Percentiles rank a stretch among this genome's conserved stretches.
Evolutionary conservation across 2,888 invertebrate genomes (phyloP).

Genomic region (Lydus trimaculatus): DNA sequence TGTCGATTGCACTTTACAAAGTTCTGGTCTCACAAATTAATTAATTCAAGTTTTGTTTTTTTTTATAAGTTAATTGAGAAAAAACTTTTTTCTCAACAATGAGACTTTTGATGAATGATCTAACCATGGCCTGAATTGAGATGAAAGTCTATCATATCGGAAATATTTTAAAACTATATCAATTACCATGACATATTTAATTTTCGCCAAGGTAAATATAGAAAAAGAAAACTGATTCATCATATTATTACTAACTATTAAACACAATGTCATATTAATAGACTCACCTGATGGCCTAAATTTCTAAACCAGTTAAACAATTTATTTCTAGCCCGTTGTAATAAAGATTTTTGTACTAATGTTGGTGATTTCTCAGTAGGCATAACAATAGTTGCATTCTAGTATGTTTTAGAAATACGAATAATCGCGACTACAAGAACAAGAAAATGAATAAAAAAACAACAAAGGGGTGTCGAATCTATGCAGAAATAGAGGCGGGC

Average conservation of each 20-base stretch:
- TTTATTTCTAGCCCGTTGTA: constrained; percentile 61
- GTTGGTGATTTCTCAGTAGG: constrained; percentile 46
- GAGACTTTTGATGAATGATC: not conserved
- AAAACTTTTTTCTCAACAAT: not conserved
- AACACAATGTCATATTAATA: not conserved
- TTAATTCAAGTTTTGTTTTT: not conserved
- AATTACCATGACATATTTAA: constrained; percentile 21
- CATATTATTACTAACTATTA: too few species aligned
- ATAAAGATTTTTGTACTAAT: constrained; percentile 53
- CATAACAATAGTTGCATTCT: constrained; percentile 45
- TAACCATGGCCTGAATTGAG: not conserved
- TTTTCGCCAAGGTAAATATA: not conserved
- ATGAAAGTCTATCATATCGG: not conserved
- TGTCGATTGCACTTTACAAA: too few species aligned
- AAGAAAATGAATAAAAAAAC: not conserved
- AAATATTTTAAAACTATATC: not conserved
- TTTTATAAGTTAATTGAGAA: too few species aligned
- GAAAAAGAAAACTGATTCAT: constrained; percentile 6
- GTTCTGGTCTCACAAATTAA: too few species aligned
- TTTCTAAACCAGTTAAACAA: constrained; percentile 60
- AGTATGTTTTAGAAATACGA: constrained; percentile 16
- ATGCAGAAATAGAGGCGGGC: not conserved
- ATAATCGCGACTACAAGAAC: not conserved
- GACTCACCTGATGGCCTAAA: constrained; percentile 53
- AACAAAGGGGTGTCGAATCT: not conserved